These are phyloP conservation scores for Adelges cooleyi DNA, from an alignment of 1,140 invertebrate species.

Conservation along the genomic window DNA sequence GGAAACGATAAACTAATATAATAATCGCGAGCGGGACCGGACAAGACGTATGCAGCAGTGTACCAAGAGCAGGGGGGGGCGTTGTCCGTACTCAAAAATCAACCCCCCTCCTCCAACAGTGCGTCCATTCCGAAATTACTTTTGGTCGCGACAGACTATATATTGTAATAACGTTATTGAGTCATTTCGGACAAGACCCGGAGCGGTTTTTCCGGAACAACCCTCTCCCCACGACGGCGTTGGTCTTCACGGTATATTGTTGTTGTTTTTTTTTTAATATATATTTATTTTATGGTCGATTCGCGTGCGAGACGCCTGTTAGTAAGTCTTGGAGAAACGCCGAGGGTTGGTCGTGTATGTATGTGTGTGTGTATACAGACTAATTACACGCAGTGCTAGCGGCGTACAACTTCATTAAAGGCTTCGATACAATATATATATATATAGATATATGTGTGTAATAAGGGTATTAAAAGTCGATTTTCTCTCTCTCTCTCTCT, in stretches of 20 bases:
- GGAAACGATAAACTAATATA: slow-evolving; percentile 9
- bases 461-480: slow-evolving; percentile 23
- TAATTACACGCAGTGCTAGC: not conserved
- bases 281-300: slow-evolving; percentile 7
- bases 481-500: no score
- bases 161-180: slow-evolving; percentile 1
- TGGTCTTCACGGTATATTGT: not conserved
- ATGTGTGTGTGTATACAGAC: not conserved
- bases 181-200: slow-evolving; percentile 12
- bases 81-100: not conserved
- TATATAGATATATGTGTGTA: no score
- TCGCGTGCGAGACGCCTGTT: slow-evolving; percentile 22
- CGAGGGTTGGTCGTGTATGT: no score
- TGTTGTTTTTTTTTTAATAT: slow-evolving; percentile 14
- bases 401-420: slow-evolving; percentile 23
- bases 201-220: slow-evolving; percentile 7
- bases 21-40: no score
- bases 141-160: not conserved
- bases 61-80: not conserved
- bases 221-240: not conserved
- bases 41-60: not conserved
- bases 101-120: not conserved
- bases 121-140: not conserved
- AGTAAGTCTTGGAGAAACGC: not conserved
- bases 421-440: no score